A percentile compares a stretch with the other conserved stretches of the same genome.
These are phyloP conservation scores for Gracilinanus agilis DNA, from an alignment of 2,113 vertebrate genomes.

Conservation along the genomic window DNA sequence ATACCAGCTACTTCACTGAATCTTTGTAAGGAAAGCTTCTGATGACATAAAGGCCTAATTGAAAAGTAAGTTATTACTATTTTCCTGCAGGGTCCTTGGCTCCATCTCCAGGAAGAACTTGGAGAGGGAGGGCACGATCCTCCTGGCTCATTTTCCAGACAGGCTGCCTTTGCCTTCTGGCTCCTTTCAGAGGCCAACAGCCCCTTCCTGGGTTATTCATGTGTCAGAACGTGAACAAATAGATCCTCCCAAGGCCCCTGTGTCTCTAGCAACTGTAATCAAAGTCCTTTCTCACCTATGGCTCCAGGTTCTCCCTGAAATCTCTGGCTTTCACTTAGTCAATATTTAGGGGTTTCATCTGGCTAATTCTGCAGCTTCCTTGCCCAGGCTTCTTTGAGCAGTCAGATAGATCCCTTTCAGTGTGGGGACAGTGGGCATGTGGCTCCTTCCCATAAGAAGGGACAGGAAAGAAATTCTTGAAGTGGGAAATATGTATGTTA, in stretches of 20 bases:
- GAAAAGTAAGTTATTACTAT: not conserved
- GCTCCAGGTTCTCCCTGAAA: not conserved
- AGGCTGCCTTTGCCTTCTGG: not conserved
- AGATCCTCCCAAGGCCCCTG: not conserved
- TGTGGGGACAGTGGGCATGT: not conserved
- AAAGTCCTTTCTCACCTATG: not conserved
- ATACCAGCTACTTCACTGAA: not conserved
- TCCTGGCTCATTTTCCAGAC: not conserved
- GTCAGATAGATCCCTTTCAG: too few species aligned
- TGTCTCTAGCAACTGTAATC: not conserved
- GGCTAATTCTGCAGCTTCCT: not conserved
- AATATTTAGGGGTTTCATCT: not conserved
- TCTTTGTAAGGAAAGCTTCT: not conserved
- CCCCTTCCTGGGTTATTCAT: not conserved
- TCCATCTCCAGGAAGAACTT: not conserved
- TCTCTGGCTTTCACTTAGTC: not conserved
- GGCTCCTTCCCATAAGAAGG: not conserved
- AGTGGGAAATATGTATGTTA: not conserved
- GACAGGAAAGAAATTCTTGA: not conserved
- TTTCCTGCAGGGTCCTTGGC: not conserved
- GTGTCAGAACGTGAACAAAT: not conserved
- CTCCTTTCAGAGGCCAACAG: not conserved
- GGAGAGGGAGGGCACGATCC: not conserved
- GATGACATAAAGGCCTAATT: not conserved
- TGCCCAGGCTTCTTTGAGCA: not conserved